phyloP scores from a whole-genome alignment of 2,888 invertebrate genomes.

The Ichneumon xanthorius region DNA sequence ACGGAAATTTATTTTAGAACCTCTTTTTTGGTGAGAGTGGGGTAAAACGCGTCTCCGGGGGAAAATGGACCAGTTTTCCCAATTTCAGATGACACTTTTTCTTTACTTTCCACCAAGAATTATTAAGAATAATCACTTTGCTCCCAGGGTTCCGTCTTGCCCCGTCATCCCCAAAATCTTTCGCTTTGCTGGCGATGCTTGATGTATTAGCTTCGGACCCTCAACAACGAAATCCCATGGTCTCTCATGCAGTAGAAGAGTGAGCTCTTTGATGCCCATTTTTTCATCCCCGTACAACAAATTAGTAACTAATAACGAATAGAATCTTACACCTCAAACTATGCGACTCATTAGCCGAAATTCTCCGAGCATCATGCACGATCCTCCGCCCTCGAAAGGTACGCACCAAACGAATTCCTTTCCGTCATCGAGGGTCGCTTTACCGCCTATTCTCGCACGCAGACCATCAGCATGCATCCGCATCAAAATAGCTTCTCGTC shows the following conservation, averaged over 20 bases:
- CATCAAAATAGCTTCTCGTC: conserved; percentile 8
- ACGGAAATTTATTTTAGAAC: too few species aligned
- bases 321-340: not conserved
- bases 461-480: conserved; percentile 16
- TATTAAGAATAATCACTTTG: too few species aligned
- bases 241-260: not conserved
- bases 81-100: too few species aligned
- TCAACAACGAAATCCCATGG: not conserved
- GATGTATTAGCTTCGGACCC: too few species aligned
- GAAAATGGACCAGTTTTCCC: too few species aligned
- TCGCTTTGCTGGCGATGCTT: too few species aligned
- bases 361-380: conserved; percentile 22
- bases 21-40: too few species aligned
- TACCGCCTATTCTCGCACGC: not conserved
- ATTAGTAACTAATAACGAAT: not conserved
- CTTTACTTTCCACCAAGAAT: too few species aligned
- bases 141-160: too few species aligned
- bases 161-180: too few species aligned
- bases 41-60: too few species aligned
- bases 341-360: conserved; percentile 35
- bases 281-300: not conserved
- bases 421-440: conserved; percentile 20
- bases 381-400: conserved; percentile 7
- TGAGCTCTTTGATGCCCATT: conserved; percentile 37
- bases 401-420: conserved; percentile 44